Evolutionary conservation across 1,140 invertebrate species (phyloP), one percentile per base, ranked within the genome.

Genomic region (Rhagoletis zephyria): DNA sequence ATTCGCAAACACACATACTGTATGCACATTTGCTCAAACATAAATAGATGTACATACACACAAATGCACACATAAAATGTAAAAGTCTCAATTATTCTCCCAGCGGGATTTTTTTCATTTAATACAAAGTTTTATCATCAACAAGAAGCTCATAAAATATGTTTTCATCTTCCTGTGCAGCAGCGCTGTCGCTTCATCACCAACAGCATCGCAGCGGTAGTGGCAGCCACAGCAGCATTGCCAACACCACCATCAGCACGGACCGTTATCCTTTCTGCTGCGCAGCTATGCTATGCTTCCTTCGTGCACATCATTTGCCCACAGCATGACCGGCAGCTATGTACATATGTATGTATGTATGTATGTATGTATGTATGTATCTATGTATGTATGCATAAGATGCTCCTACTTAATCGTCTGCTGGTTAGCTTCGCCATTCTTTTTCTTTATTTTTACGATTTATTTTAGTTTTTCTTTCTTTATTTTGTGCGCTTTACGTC

Each of bases 51-150:
- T n/a, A 77, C n/a, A 7, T 10, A 51, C 7, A 81, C 0, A 56
- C 48, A 59, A 56, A 81, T 56, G 56, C 51, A 81, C 85, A 42
- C 85, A 87, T 87, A 87, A 87, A 87, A 87, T 87, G 86, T 87
- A 87, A 87, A 87, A 70, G 86, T 63, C 86, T 87, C 86, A 87
- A 87, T 87, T 87, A 87, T 87, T 87, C 86, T 87, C 86, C 86
- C 86, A 87, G 86, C 86, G 86, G 86, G 86, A 87, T 59, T 87
- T 65, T 86, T 87, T 67, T 45, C 61, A 70, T 87, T 65, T 65
- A 87, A 87, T 65, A 87, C 86, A 65, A 87, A 87, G 86, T 87
- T 87, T 87, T 87, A 87, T 87, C 63, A 87, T 87, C 86, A 87
- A 70, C 86, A 87, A 87, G 86, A 67, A 67, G 86, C 45, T 87